phyloP scores from a whole-genome alignment of 1,140 invertebrate species.

The Papilio machaon region DNA sequence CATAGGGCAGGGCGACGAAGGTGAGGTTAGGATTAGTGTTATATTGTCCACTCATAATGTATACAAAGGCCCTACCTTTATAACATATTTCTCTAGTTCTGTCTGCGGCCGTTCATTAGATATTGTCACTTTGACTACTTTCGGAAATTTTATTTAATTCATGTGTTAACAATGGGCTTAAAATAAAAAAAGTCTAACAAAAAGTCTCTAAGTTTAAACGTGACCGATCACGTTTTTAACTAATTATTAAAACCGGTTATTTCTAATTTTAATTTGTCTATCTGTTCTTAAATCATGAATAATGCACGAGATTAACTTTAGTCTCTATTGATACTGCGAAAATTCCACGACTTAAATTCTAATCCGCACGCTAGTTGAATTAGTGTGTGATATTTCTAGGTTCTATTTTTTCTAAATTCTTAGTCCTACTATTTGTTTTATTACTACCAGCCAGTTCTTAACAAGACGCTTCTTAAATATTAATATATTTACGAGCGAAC shows the following conservation, averaged over 20 bases:
- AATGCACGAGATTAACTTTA: neutral
- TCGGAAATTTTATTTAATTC: neutral
- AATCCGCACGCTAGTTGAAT: neutral
- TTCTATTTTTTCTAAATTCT: neutral
- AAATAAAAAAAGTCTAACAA: neutral
- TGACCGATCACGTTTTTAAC: neutral
- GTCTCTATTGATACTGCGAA: neutral
- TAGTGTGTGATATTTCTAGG: neutral
- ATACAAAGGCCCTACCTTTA: too few species aligned
- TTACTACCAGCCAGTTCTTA: neutral
- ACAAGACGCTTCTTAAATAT: neutral
- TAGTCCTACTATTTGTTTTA: neutral
- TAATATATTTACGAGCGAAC: constrained; percentile 15
- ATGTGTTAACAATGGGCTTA: neutral
- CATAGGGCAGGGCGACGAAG: too few species aligned
- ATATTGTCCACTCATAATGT: too few species aligned
- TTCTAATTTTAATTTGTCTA: neutral
- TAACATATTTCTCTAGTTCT: too few species aligned
- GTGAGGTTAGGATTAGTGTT: too few species aligned
- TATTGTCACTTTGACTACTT: too few species aligned
- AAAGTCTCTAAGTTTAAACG: neutral
- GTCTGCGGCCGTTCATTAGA: too few species aligned
- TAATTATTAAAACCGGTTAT: neutral
- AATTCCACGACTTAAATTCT: neutral
- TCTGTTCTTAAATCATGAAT: neutral